phyloP scores from a whole-genome alignment of 2,797 vertebrate genomes.

The Synaphobranchus kaupii region DNA sequence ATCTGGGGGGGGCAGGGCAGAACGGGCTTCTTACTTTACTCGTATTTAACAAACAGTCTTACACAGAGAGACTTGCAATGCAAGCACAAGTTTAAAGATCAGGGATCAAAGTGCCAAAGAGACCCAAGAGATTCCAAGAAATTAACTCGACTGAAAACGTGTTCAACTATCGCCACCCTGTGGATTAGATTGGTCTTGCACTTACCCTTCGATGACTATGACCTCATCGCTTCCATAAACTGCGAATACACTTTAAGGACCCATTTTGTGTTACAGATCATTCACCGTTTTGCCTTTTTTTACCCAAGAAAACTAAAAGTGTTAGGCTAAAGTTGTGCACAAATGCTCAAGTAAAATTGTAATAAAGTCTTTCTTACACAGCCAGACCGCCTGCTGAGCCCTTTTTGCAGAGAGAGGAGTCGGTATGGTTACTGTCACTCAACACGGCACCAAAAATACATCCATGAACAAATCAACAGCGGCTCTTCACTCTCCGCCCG shows the following conservation, averaged over 20 bases:
- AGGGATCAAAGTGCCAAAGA: too few relatives aligned
- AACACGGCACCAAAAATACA: not conserved
- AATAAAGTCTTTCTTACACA: not conserved
- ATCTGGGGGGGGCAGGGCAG: slow-evolving; percentile 65
- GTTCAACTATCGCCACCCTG: too few relatives aligned
- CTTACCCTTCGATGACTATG: not conserved
- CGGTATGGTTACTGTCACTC: not conserved
- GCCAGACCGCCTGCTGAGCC: not conserved
- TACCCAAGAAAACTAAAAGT: not conserved
- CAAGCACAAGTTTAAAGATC: too few relatives aligned
- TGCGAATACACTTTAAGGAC: not conserved
- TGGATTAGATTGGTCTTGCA: not conserved
- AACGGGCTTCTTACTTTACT: not conserved
- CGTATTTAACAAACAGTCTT: too few relatives aligned
- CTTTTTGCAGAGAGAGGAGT: not conserved
- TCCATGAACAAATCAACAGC: not conserved
- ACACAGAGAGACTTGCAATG: too few relatives aligned
- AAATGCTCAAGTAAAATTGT: not conserved
- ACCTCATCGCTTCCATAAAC: not conserved
- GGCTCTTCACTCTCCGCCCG: not conserved
- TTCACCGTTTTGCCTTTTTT: too few relatives aligned
- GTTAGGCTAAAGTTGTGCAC: not conserved
- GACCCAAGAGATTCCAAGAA: too few relatives aligned
- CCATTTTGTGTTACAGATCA: not conserved
- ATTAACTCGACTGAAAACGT: too few relatives aligned